Evolutionary conservation across 2,888 invertebrate genomes (phyloP), one percentile per base, ranked within the genome.

Genomic region (Lypha dubia): DNA sequence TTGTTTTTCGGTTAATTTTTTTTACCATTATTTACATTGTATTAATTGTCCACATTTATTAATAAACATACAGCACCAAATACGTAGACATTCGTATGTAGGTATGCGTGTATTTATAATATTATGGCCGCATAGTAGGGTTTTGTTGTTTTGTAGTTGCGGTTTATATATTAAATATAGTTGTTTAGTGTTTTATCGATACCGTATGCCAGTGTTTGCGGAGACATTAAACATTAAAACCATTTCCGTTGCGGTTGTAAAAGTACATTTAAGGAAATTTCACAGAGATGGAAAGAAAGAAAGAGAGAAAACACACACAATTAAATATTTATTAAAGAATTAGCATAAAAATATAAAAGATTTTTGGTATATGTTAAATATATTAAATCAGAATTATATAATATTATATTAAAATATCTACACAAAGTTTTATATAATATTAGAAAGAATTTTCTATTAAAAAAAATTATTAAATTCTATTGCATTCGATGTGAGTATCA

Each of bases 11-110:
- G 58, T 62, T 75, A 67, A n/a, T n/a, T 53, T 58, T 73, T 77
- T 53, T 56, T 20, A 38, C 71, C 79, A 73, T 49, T 83, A 79
- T 83, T 73, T 73, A 83, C 77, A 79, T 79, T 83, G 73, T 79
- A 73, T 83, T 79, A 83, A 79, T 83, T 79, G 79, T 60, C 60
- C 65, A 67, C 82, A 83, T 77, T 73, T 77, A 83, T 77, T 70
- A 75, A 68, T 68, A 63, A 67, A 68, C 32, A 74, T n/a, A 60
- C 17, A 74, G 13, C 35, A 70, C 63, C 65, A 73, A 44, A 53
- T 35, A 11, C 35, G 62, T n/a, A 53, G 38, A 41, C 38, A 35
- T 20, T 15, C 6, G 28, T 6, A 63, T 35, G 38, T 13, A 28
- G n/a, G 28, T 9, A 67, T 46, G 68, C 13, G 24, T 1, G 7